Conservation (phyloP, 92 coral and sea anemone species). For the Montipora capitata region DNA sequence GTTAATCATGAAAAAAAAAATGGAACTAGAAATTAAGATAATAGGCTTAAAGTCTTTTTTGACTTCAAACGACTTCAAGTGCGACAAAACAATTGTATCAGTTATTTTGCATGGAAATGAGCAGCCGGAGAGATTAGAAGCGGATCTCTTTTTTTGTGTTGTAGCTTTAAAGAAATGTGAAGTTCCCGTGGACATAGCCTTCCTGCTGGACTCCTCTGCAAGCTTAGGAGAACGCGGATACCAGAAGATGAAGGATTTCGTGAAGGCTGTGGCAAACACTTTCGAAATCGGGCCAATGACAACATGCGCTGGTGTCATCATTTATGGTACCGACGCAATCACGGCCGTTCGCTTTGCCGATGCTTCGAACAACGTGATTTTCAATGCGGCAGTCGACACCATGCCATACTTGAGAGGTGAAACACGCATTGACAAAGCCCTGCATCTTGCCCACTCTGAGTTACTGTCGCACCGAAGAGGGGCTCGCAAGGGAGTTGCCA, state of each 20-base stretch:
- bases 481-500: constrained; percentile 70
- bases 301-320: constrained; percentile 68
- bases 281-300: constrained; percentile 63
- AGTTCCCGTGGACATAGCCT: constrained; percentile 71
- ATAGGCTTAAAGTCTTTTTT: too few relatives aligned
- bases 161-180: constrained; percentile 62
- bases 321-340: constrained; percentile 60
- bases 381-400: constrained; percentile 63
- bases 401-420: constrained; percentile 70
- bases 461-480: constrained; percentile 56
- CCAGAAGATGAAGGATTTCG: constrained; percentile 79
- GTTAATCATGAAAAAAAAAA: too few relatives aligned
- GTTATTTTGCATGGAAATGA: too few relatives aligned
- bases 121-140: background rate
- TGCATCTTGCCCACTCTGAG: constrained; percentile 64
- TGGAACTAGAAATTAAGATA: too few relatives aligned
- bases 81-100: background rate
- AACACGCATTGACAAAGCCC: constrained; percentile 69
- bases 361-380: constrained; percentile 57
- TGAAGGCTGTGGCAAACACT: constrained; percentile 67
- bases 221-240: constrained; percentile 69
- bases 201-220: constrained; percentile 81
- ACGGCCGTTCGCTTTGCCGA: constrained; percentile 59
- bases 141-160: background rate
- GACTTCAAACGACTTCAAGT: too few relatives aligned